phyloP scores from a whole-genome alignment of 2,797 vertebrate genomes.

The Galago senegalensis region DNA sequence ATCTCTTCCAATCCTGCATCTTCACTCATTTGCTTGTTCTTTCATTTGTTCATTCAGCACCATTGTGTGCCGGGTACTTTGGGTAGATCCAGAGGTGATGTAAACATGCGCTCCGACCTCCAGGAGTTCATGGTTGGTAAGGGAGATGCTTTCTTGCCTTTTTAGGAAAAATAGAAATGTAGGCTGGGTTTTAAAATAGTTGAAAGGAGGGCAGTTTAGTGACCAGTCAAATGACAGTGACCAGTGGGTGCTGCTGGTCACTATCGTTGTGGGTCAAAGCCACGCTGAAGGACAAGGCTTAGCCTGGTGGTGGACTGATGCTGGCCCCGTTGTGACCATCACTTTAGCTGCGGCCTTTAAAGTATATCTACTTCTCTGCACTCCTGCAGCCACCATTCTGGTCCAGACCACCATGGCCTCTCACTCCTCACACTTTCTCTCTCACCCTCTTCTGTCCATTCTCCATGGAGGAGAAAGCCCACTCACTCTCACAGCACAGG shows the following conservation, averaged over 20 bases:
- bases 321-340: background rate
- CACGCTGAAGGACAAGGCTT: background rate
- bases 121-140: background rate
- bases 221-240: background rate
- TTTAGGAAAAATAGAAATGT: background rate
- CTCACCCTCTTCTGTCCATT: background rate
- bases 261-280: background rate
- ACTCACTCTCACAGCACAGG: rapidly evolving
- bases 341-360: background rate
- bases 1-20: background rate
- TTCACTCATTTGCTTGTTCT: background rate
- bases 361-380: background rate
- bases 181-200: background rate
- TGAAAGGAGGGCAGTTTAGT: background rate
- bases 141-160: background rate
- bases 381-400: background rate
- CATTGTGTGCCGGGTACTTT: background rate
- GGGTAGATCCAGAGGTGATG: background rate
- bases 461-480: background rate
- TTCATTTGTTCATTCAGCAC: background rate
- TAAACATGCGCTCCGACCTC: background rate
- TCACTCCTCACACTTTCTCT: background rate
- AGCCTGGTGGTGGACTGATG: background rate
- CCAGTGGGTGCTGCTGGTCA: background rate
- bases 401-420: background rate